phyloP scores from a whole-genome alignment of 2,797 vertebrate species.

The Parauchenoglanis punctatus region DNA sequence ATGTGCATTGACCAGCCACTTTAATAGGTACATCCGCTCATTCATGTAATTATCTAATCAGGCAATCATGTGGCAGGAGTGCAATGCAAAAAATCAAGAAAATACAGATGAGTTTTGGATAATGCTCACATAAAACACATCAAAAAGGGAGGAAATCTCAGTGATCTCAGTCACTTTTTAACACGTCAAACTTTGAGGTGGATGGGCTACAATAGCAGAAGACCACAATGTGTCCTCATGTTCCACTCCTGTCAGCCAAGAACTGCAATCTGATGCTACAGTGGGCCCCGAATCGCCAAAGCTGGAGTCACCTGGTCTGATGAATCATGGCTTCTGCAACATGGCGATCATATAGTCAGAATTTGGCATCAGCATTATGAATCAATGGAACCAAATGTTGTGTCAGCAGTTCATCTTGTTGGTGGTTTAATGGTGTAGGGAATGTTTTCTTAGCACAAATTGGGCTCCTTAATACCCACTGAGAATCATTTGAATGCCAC shows the following conservation, averaged over 20 bases:
- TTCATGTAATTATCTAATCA: background rate
- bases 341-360: background rate
- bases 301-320: background rate
- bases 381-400: background rate
- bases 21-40: background rate
- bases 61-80: background rate
- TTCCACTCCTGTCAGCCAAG: background rate
- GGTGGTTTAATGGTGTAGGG: background rate
- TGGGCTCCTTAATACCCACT: background rate
- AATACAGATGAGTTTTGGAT: background rate
- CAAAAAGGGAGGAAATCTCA: background rate
- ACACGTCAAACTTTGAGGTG: background rate
- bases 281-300: background rate
- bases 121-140: background rate
- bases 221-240: background rate
- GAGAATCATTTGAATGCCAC: background rate
- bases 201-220: background rate
- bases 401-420: background rate
- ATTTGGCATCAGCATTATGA: background rate
- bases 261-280: background rate
- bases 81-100: background rate
- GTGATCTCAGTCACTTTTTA: background rate
- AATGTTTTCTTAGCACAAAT: no score
- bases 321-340: background rate
- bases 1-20: background rate